phyloP scores from a whole-genome alignment of 2,797 vertebrate species.

The Oophaga sylvatica region DNA sequence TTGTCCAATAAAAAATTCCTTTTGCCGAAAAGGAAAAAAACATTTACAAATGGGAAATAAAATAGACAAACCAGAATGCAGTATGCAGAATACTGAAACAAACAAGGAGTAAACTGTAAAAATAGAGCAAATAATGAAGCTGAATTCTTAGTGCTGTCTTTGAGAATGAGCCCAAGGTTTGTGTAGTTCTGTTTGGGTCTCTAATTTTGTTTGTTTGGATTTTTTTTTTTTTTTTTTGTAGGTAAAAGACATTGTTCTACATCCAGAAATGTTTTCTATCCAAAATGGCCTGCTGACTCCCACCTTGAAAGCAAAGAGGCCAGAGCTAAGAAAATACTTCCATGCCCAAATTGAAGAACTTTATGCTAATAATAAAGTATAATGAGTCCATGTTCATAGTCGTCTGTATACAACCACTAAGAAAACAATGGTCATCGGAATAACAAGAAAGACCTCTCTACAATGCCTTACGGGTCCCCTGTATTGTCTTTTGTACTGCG shows the following conservation, averaged over 20 bases:
- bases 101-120: too few relatives aligned
- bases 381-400: conserved; percentile 68
- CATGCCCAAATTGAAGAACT: conserved; percentile 87
- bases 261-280: conserved; percentile 87
- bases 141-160: too few relatives aligned
- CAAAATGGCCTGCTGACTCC: conserved; percentile 94
- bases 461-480: conserved; percentile 77
- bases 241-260: conserved; percentile 87
- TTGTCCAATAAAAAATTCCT: too few relatives aligned
- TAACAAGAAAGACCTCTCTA: conserved; percentile 67
- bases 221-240: conserved; percentile 66
- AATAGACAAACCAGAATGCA: too few relatives aligned
- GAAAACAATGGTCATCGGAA: conserved; percentile 74
- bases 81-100: too few relatives aligned
- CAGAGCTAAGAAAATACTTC: conserved; percentile 84
- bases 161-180: too few relatives aligned
- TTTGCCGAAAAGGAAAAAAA: too few relatives aligned
- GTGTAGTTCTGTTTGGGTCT: background rate
- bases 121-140: too few relatives aligned
- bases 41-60: too few relatives aligned
- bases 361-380: conserved; percentile 86
- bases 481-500: conserved; percentile 68
- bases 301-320: conserved; percentile 91
- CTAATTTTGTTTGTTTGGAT: background rate
- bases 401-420: conserved; percentile 64